A percentile compares a stretch with the other conserved stretches of the same genome.
Evolutionary conservation across 2,797 vertebrate genomes (phyloP).

Genomic region (Tenualosa thibaudeaui): DNA sequence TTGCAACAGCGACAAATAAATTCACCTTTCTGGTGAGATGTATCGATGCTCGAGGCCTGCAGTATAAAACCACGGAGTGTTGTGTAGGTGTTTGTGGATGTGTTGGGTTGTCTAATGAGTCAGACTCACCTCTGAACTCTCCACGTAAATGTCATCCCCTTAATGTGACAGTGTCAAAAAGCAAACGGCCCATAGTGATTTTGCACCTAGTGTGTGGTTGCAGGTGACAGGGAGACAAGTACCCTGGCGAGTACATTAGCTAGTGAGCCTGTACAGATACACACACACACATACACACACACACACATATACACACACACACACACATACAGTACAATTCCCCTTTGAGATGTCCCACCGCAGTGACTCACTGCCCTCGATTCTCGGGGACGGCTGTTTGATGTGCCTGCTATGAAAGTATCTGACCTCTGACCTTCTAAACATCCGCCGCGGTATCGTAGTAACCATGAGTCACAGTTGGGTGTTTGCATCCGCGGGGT

Average conservation of each 20-base stretch:
- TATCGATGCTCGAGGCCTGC: neutral
- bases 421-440: constrained; percentile 66
- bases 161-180: constrained; percentile 1
- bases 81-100: neutral
- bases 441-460: neutral
- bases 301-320: neutral
- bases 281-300: neutral
- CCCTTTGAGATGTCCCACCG: constrained; percentile 12
- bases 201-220: constrained; percentile 56
- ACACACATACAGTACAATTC: neutral
- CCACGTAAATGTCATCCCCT: constrained; percentile 30
- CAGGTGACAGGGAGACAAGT: constrained; percentile 67
- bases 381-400: constrained; percentile 64
- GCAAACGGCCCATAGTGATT: constrained; percentile 37
- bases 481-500: neutral
- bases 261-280: neutral
- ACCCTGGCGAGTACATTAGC: constrained; percentile 34
- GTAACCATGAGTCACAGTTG: neutral
- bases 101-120: constrained; percentile 12
- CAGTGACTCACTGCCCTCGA: constrained; percentile 58
- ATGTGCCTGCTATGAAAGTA: constrained; percentile 62
- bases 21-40: neutral
- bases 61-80: neutral
- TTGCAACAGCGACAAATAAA: neutral
- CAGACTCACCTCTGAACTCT: constrained; percentile 29